phyloP scores from a whole-genome alignment of 2,113 vertebrate genomes.

The Anhinga anhinga region DNA sequence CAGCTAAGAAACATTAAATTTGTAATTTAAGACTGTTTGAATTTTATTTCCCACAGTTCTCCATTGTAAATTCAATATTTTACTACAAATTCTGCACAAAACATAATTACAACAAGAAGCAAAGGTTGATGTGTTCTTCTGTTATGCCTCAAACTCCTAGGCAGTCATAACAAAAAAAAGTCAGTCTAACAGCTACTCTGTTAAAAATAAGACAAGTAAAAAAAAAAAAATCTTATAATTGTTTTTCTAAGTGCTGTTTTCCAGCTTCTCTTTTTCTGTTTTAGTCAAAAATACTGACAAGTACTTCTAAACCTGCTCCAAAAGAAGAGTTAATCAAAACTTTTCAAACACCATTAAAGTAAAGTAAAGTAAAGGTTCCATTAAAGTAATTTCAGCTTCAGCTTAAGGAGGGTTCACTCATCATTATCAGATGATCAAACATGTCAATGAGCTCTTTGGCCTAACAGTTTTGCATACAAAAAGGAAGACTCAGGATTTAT shows the following conservation, averaged over 20 bases:
- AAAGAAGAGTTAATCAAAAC: neutral
- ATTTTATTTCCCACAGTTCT: neutral
- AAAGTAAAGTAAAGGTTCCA: neutral
- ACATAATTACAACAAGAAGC: neutral
- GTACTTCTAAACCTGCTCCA: neutral
- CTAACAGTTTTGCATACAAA: neutral
- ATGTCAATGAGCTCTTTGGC: neutral
- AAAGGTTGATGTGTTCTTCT: neutral
- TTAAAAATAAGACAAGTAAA: neutral
- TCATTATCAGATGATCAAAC: neutral
- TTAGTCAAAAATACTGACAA: neutral
- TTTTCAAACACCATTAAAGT: neutral
- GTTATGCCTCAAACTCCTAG: neutral
- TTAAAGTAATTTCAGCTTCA: neutral
- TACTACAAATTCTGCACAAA: neutral
- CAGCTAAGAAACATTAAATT: neutral
- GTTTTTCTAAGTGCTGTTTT: neutral
- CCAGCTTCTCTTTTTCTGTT: neutral
- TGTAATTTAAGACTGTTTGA: neutral
- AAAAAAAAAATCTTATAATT: neutral
- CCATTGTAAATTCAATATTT: neutral
- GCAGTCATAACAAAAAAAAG: neutral
- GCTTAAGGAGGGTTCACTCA: neutral
- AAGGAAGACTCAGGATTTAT: neutral
- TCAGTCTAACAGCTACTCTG: neutral